These are phyloP conservation scores for Euplexia lucipara DNA, from an alignment of 2,888 invertebrate genomes.

Conservation along the genomic window DNA sequence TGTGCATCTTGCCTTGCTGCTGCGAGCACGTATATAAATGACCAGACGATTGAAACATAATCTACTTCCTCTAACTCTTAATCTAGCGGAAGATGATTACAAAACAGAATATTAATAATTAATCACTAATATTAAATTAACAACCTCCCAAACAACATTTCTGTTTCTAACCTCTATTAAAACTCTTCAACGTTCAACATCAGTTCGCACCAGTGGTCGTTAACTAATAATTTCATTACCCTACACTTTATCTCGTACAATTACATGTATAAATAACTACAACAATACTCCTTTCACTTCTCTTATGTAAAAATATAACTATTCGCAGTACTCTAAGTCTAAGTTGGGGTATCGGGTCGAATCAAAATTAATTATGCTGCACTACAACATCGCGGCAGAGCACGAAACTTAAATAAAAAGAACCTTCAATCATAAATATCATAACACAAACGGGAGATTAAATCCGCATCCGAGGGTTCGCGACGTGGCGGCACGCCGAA, in stretches of 20 bases:
- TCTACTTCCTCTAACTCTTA: slow-evolving; percentile 68
- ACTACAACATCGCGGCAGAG: slow-evolving; percentile 50
- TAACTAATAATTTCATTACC: slow-evolving; percentile 79
- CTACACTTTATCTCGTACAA: slow-evolving; percentile 72
- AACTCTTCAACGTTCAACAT: slow-evolving; percentile 90
- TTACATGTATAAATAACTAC: slow-evolving; percentile 68
- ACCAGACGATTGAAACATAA: slow-evolving; percentile 77
- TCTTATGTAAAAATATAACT: slow-evolving; percentile 88
- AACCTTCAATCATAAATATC: slow-evolving; percentile 25
- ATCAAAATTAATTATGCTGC: slow-evolving; percentile 44
- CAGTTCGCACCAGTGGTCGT: slow-evolving; percentile 89
- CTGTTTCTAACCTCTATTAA: slow-evolving; percentile 86
- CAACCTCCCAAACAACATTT: slow-evolving; percentile 86
- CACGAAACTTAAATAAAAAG: slow-evolving; percentile 45
- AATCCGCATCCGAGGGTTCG: background rate
- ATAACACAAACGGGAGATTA: slow-evolving; percentile 10
- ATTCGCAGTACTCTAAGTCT: slow-evolving; percentile 61
- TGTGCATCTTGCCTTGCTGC: slow-evolving; percentile 51
- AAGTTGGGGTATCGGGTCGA: slow-evolving; percentile 27
- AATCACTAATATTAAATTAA: slow-evolving; percentile 80
- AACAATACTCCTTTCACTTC: slow-evolving; percentile 77
- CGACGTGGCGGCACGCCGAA: too few species aligned
- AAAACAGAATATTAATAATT: slow-evolving; percentile 74
- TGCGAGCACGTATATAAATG: slow-evolving; percentile 70
- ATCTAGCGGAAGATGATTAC: slow-evolving; percentile 78